phyloP scores from a whole-genome alignment of 64 coral and sea anemone genomes.

The Stylophora pistillata region DNA sequence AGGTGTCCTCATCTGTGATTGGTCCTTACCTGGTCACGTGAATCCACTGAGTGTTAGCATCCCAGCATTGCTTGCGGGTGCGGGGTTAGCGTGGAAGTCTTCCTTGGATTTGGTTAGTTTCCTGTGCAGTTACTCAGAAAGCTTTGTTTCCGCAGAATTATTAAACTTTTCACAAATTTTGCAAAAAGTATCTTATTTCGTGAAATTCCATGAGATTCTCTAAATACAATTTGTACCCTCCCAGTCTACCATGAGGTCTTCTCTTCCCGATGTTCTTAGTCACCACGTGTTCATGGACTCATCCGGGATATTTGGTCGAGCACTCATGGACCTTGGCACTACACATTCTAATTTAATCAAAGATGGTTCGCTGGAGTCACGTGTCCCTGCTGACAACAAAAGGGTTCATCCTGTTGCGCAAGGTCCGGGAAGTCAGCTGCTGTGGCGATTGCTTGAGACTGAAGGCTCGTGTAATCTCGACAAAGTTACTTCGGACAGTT shows the following conservation, averaged over 20 bases:
- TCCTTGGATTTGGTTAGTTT: conserved; percentile 75
- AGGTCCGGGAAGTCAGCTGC: conserved; percentile 50
- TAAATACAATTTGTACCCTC: not conserved
- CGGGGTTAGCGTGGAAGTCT: conserved; percentile 88
- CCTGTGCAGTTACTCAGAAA: not conserved
- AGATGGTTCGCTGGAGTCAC: not conserved
- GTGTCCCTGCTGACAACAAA: not conserved
- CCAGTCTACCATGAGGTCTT: conserved; percentile 56
- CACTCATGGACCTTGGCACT: conserved; percentile 70
- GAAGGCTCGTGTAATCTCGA: conserved; percentile 38
- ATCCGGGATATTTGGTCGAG: conserved; percentile 71
- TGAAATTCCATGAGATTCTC: not conserved
- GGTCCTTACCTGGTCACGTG: conserved; percentile 88
- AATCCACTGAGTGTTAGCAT: conserved; percentile 87
- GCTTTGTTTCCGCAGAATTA: too few relatives aligned
- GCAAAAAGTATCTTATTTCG: not conserved
- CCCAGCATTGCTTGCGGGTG: conserved; percentile 78
- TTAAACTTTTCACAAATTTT: too few relatives aligned
- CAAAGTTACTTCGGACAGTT: conserved; percentile 45
- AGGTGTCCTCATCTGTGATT: conserved; percentile 92
- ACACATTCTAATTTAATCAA: conserved; percentile 41
- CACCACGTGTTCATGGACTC: conserved; percentile 79
- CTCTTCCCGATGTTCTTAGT: conserved; percentile 70
- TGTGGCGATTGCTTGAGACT: conserved; percentile 69
- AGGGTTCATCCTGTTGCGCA: conserved; percentile 76